Evolutionary conservation across 2,797 vertebrate species (phyloP).

Genomic region (Momotus momota): DNA sequence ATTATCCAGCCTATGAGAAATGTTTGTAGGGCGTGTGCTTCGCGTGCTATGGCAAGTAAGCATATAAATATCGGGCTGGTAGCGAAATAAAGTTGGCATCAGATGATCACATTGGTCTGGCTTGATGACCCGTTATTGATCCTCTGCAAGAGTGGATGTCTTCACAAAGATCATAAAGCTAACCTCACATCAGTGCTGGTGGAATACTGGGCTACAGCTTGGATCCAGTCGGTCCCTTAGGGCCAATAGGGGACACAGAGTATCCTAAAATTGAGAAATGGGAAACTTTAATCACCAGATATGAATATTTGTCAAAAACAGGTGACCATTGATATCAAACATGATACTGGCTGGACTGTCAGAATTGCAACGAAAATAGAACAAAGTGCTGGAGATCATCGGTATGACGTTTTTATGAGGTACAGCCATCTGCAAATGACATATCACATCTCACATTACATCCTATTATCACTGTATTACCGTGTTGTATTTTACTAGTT

Average conservation of each 20-base stretch:
- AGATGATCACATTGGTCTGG: too few relatives aligned
- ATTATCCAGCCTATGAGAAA: too few relatives aligned
- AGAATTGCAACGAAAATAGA: constrained; percentile 34
- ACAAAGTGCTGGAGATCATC: not conserved
- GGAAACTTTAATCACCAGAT: not conserved
- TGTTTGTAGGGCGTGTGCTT: too few relatives aligned
- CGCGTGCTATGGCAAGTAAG: too few relatives aligned
- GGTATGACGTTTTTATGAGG: constrained; percentile 6
- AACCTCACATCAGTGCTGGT: not conserved
- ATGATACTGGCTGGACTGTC: not conserved
- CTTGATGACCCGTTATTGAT: too few relatives aligned
- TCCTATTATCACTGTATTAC: not conserved
- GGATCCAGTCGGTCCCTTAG: not conserved
- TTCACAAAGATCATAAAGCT: not conserved
- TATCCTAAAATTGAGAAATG: not conserved
- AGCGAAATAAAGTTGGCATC: too few relatives aligned
- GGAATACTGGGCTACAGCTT: not conserved
- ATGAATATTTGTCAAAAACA: constrained; percentile 21
- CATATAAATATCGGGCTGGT: too few relatives aligned
- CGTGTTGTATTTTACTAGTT: not conserved
- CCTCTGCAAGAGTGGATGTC: too few relatives aligned
- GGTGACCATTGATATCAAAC: not conserved
- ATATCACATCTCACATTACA: not conserved
- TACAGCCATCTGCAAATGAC: not conserved
- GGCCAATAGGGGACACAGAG: not conserved